Evolutionary conservation across 2,797 vertebrate genomes (phyloP), one percentile per base, ranked within the genome.

Genomic region (Muraenolepis orangiensis): DNA sequence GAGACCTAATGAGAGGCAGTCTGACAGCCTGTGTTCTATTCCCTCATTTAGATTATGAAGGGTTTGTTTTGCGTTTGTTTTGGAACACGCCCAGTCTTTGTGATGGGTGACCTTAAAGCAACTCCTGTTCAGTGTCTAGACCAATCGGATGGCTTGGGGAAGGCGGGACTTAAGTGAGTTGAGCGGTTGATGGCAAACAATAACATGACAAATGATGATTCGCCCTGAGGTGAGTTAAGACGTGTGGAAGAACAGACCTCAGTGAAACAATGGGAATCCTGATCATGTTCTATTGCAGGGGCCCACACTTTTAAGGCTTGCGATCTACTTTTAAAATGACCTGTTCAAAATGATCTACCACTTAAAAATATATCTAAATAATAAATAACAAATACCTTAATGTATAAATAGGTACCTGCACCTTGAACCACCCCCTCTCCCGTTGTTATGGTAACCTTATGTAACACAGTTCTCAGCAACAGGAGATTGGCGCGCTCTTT

Each of bases 21-120:
- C 74, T 61, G 57, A 80, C 79, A 75, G 32, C 29, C 72, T 67
- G 26, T 30, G 66, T 64, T 77, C 83, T 81, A 78, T 77, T 78
- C 26, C n/a, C 51, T 61, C 23, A 23, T 61, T 61, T 61, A 61
- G 51, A n/a, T 26, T 10, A 26, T 26, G 8, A n/a, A 23, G 51
- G 51, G 51, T 61, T 61, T 26, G 51, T 61, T 40, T n/a, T 0
- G 61, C 36, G 66, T 80, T 73, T 78, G 74, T 85, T 85, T 85
- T 81, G 28, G 64, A 80, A 75, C 81, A 76, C 82, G 61, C 71
- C 11, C 0, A 12, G 1, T 4, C 4, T 14, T 42, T 42, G 40
- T 42, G 40, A 7, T 14, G 5, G 5, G 42, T 18, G 42, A 51
- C 42, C 42, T 51, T 5, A 20, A 51, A 51, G 13, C 18, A 51